phyloP scores from a whole-genome alignment of 2,797 vertebrate species.

The Pseudomugil gertrudae region DNA sequence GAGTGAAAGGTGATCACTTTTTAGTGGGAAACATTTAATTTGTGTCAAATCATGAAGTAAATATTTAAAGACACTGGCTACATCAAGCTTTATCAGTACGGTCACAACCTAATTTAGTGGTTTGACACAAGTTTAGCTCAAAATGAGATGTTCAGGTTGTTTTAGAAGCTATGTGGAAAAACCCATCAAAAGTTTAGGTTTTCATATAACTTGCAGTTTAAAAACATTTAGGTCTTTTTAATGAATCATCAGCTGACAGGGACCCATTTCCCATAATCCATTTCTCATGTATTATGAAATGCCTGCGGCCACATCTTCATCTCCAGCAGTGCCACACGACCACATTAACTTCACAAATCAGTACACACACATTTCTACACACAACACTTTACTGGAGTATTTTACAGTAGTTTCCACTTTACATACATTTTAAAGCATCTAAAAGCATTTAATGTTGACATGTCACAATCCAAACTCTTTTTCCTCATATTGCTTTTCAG shows the following conservation, averaged over 20 bases:
- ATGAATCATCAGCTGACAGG: background rate
- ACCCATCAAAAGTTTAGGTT: background rate
- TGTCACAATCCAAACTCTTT: background rate
- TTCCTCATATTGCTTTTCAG: background rate
- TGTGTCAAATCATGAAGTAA: background rate
- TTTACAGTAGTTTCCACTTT: background rate
- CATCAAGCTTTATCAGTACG: background rate
- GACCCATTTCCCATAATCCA: background rate
- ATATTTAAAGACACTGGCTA: background rate
- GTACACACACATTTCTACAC: too few relatives aligned
- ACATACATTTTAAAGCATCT: background rate
- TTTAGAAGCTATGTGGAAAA: background rate
- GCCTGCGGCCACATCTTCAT: background rate
- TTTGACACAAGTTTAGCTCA: background rate
- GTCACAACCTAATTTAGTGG: background rate
- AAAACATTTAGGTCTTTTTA: background rate
- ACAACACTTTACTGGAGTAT: background rate
- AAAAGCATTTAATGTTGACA: background rate
- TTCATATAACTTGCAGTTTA: background rate
- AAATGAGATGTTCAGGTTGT: background rate
- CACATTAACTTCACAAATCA: background rate
- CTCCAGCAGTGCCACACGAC: background rate
- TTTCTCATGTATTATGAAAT: background rate
- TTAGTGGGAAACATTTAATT: background rate
- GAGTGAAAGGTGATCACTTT: background rate